Percentiles rank a stretch among this genome's conserved stretches.
Conservation (phyloP, 2,113 vertebrate genomes). For the Chrysemys picta region DNA sequence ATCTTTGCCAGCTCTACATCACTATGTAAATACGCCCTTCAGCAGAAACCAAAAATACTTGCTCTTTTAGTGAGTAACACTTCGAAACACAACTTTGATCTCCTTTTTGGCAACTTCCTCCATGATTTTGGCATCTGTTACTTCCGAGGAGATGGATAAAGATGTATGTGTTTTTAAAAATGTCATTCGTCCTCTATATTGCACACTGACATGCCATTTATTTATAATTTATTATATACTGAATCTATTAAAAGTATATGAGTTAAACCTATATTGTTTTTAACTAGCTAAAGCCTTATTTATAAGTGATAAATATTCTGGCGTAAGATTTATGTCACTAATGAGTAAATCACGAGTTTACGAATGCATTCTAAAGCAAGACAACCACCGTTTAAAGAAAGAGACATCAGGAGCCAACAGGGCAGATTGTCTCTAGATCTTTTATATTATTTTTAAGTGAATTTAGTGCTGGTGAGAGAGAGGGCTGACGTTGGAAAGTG, state of each 20-base stretch:
- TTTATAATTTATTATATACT: not conserved
- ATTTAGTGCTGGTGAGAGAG: not conserved
- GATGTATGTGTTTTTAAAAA: not conserved
- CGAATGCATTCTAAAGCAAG: not conserved
- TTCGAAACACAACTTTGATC: conserved; percentile 44
- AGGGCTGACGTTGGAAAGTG: not conserved
- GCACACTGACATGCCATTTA: not conserved
- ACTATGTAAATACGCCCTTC: conserved; percentile 71
- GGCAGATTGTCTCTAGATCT: not conserved
- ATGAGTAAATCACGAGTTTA: not conserved
- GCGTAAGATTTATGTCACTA: not conserved
- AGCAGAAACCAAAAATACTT: conserved; percentile 73
- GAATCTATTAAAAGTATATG: conserved; percentile 15
- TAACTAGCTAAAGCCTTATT: not conserved
- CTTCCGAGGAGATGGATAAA: not conserved
- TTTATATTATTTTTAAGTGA: not conserved
- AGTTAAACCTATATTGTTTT: not conserved
- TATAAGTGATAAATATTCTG: not conserved
- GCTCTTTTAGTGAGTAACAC: conserved; percentile 71
- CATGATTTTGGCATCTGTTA: not conserved
- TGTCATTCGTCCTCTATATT: not conserved
- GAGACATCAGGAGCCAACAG: not conserved
- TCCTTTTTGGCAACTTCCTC: not conserved
- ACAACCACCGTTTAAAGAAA: not conserved
- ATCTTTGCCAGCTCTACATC: conserved; percentile 57